Base-by-base conservation (phyloP, 2,797 vertebrate genomes). In the Semotilus atromaculatus region DNA sequence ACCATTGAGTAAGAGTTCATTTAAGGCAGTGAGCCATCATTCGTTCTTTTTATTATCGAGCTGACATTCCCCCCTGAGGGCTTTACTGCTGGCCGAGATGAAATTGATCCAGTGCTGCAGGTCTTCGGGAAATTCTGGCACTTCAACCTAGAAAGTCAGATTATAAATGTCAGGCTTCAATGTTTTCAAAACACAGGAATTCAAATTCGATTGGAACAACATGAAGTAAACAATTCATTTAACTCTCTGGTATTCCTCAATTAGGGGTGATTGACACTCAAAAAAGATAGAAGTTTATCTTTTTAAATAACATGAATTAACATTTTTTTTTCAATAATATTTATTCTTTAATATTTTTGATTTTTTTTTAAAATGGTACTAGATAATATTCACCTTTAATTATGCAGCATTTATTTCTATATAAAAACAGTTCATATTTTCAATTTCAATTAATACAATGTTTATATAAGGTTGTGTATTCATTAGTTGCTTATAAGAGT, bases 81-180 rank as follows among this genome's bases (percentile, higher is more conserved):
- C 94, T 90, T 94, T 95, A 91, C 97, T 97, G 94, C 94, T 98
- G 93, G 94, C 92, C 48, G 94, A 90, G 10, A 97, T 97, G 92
- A 96, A 98, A 86, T 90, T 93, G 64, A 97, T 92, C 97, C 97
- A 98, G 90, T 96, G 95, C 90, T 93, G 93, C 21, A 97, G 92
- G 74, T 98, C 97, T 55, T 96, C 96, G 0, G 96, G 95, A 85
- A 96, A 94, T 72, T 96, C 95, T 0, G 97, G 97, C 36, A 96
- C 94, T 70, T 96, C 96, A 76, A 98, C 95, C 97, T 97, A 92
- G 53, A 86, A 83, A 21, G 75, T 21, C 62, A n/a, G 67, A 14
- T 34, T 31, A 83, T 34, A 80, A 58, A 31, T 55, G 18, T 55
- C 11, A 58, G 14, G 19, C 18, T 67, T 23, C 1, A 0, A 18